Conservation (phyloP, 2,797 vertebrate genomes). For the Phoeniculus purpureus region DNA sequence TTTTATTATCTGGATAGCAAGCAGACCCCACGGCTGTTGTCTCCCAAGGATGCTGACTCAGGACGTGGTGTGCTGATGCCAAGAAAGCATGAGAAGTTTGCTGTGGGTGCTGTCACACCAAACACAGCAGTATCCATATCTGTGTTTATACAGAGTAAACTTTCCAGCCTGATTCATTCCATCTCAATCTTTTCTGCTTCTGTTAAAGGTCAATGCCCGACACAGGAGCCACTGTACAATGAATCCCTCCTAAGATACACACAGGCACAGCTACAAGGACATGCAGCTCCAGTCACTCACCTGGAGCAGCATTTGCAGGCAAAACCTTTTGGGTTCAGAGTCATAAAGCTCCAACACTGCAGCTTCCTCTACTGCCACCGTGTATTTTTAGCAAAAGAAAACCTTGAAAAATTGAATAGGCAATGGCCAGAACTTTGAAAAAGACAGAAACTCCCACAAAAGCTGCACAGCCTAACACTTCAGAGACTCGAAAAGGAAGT, state of each 20-base stretch:
- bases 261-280: background rate
- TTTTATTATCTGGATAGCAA: background rate
- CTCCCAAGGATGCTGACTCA: background rate
- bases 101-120: background rate
- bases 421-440: background rate
- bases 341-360: background rate
- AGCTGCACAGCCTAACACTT: background rate
- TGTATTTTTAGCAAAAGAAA: background rate
- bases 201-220: background rate
- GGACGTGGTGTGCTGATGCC: background rate
- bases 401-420: background rate
- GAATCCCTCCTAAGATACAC: background rate
- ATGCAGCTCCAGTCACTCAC: background rate
- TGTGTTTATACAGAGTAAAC: background rate
- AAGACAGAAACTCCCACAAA: background rate
- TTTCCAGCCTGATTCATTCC: background rate
- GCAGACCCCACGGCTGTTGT: background rate
- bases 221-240: background rate
- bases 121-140: background rate
- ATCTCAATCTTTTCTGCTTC: background rate
- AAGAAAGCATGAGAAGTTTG: background rate
- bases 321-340: background rate
- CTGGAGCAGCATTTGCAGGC: rapidly evolving
- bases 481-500: background rate
- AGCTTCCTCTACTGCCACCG: rapidly evolving